Percentiles rank a stretch among this genome's conserved stretches.
Conservation (phyloP, 2,888 invertebrate genomes). For the Eristalinus aeneus region DNA sequence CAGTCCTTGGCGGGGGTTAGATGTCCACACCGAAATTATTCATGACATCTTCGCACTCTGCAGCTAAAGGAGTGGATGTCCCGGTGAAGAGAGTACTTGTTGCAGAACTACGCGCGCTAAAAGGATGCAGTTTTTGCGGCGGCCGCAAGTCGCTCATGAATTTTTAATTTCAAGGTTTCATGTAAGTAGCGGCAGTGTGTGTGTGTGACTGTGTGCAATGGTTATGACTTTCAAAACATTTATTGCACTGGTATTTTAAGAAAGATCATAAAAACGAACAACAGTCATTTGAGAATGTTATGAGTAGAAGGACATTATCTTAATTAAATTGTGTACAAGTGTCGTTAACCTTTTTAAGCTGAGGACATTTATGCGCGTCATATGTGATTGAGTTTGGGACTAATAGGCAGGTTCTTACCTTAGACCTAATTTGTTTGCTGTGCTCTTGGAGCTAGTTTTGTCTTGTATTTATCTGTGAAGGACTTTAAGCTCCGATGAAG, state of each 20-base stretch:
- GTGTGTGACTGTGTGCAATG: background rate
- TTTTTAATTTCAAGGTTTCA: conserved; percentile 4
- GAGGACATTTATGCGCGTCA: background rate
- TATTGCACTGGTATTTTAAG: conserved; percentile 32
- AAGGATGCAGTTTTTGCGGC: conserved; percentile 24
- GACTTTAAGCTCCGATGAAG: too few species aligned
- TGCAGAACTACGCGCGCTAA: conserved; percentile 25
- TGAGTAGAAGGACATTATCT: background rate
- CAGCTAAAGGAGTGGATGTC: background rate
- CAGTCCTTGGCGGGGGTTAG: conserved; percentile 8
- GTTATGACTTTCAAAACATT: conserved; percentile 17
- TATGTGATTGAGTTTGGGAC: background rate
- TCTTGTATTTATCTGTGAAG: background rate
- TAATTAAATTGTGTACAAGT: background rate
- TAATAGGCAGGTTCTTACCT: background rate
- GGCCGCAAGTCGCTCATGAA: conserved; percentile 1
- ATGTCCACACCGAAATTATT: background rate
- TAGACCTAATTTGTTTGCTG: background rate
- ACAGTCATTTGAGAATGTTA: conserved; percentile 1
- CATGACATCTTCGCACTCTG: background rate
- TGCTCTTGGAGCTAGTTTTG: background rate
- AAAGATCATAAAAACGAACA: conserved; percentile 12
- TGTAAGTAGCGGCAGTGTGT: background rate
- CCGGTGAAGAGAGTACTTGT: conserved; percentile 25
- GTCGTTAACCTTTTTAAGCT: background rate